Conservation (phyloP, 1,140 invertebrate species). For the Caenorhabditis tropicalis region DNA sequence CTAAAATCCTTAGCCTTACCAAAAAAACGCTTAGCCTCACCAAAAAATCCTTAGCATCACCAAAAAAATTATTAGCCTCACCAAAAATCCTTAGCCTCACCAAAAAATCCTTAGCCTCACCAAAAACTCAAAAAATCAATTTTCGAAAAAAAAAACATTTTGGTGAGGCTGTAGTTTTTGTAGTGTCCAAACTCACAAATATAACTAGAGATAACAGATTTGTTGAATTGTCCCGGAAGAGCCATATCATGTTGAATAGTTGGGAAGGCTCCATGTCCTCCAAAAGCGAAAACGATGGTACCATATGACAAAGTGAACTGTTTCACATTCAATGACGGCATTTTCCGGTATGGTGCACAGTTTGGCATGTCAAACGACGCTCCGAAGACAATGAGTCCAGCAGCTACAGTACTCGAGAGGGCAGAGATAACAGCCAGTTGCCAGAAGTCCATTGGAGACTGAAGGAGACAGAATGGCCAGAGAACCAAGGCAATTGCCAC, state of each 20-base stretch:
- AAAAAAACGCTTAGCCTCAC: too few relatives aligned
- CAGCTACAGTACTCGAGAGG: slow-evolving; percentile 25
- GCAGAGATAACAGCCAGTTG: slow-evolving; percentile 45
- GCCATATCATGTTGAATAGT: slow-evolving; percentile 74
- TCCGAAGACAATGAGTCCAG: slow-evolving; percentile 27
- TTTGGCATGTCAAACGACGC: not conserved
- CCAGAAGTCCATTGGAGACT: slow-evolving; percentile 62
- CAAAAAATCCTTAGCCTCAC: too few relatives aligned
- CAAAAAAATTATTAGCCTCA: too few relatives aligned
- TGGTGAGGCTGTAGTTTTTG: too few relatives aligned
- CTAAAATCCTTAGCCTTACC: too few relatives aligned
- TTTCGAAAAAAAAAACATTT: too few relatives aligned
- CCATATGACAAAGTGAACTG: slow-evolving; percentile 59
- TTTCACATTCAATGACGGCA: not conserved
- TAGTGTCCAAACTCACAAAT: slow-evolving; percentile 55
- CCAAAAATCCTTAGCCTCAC: too few relatives aligned
- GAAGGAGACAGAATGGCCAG: slow-evolving; percentile 53
- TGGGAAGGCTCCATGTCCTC: slow-evolving; percentile 73
- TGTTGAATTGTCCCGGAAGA: slow-evolving; percentile 67
- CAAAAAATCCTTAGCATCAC: too few relatives aligned
- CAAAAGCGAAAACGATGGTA: slow-evolving; percentile 72
- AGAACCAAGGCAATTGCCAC: slow-evolving; percentile 45
- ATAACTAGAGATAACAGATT: slow-evolving; percentile 53
- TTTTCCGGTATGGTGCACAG: not conserved
- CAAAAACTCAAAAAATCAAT: too few relatives aligned